Conservation (phyloP, 2,888 invertebrate genomes). For the Nomada lathburiana region DNA sequence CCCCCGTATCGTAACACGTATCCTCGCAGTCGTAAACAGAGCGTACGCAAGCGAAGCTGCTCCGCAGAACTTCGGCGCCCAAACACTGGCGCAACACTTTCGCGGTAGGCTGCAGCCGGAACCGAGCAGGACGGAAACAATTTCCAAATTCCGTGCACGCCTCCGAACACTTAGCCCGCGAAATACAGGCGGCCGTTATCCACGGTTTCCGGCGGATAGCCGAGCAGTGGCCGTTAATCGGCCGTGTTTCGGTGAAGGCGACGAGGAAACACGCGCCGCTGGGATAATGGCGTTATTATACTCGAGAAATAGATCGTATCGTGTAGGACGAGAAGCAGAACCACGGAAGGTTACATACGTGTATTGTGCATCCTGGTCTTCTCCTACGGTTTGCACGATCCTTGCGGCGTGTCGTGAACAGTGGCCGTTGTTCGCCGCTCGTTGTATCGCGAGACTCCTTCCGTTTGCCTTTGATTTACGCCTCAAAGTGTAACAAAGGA, state of each 20-base stretch:
- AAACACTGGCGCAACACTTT: neutral
- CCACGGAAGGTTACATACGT: conserved; percentile 49
- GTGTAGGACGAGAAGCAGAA: conserved; percentile 69
- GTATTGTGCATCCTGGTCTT: conserved; percentile 33
- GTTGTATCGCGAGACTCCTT: conserved; percentile 47
- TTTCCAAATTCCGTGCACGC: conserved; percentile 54
- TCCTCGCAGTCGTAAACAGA: too few relatives aligned
- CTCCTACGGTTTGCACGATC: conserved; percentile 34
- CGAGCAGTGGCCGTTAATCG: conserved; percentile 59
- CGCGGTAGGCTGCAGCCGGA: neutral
- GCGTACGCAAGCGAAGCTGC: too few relatives aligned
- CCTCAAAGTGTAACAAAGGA: conserved; percentile 30
- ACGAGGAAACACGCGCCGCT: conserved; percentile 57
- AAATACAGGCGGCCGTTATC: conserved; percentile 48
- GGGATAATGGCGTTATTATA: conserved; percentile 73
- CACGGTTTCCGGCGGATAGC: conserved; percentile 59
- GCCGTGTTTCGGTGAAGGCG: conserved; percentile 53
- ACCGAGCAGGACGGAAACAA: conserved; percentile 37
- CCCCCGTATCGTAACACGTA: too few relatives aligned
- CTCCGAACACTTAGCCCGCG: conserved; percentile 52
- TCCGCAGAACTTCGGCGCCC: too few relatives aligned
- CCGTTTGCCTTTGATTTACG: conserved; percentile 26
- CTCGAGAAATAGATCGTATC: conserved; percentile 69
- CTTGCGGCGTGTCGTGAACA: conserved; percentile 39
- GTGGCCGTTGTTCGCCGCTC: conserved; percentile 41